phyloP scores from a whole-genome alignment of 1,140 invertebrate genomes.

The Zaprionus capensis region DNA sequence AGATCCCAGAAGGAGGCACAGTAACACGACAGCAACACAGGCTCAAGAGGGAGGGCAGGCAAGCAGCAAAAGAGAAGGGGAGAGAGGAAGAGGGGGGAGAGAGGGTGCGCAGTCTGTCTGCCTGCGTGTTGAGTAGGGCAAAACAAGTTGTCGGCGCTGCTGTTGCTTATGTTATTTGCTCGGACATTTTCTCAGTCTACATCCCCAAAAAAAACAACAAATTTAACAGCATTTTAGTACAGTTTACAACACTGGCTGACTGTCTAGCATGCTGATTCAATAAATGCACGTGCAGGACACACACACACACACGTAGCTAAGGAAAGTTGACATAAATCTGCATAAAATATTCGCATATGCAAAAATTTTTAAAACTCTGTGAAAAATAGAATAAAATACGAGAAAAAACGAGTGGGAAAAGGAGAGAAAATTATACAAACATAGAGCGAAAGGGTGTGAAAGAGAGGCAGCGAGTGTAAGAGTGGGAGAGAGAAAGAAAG shows the following conservation, averaged over 20 bases:
- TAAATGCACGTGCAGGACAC: constrained; percentile 66
- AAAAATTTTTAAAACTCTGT: constrained; percentile 36
- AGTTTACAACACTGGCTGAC: constrained; percentile 48
- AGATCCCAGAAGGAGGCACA: constrained; percentile 39
- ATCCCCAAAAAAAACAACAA: not conserved
- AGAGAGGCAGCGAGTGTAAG: not conserved
- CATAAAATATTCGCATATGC: constrained; percentile 82
- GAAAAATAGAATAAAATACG: not conserved
- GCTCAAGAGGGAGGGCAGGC: constrained; percentile 38
- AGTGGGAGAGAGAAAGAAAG: constrained; percentile 9
- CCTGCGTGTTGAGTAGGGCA: constrained; percentile 61
- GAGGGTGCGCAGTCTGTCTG: not conserved
- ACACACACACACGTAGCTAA: constrained; percentile 57
- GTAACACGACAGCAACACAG: constrained; percentile 70
- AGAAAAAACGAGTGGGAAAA: not conserved
- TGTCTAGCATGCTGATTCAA: constrained; percentile 70
- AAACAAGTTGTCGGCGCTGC: constrained; percentile 65
- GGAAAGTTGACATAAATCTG: constrained; percentile 81
- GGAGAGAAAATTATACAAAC: not conserved
- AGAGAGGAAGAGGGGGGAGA: not conserved
- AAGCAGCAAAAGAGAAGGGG: constrained; percentile 10
- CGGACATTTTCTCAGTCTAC: constrained; percentile 27
- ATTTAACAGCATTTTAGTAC: constrained; percentile 25
- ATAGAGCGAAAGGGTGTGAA: not conserved
- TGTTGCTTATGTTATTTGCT: constrained; percentile 49